Conservation (phyloP, 2,888 invertebrate genomes). For the Dicycla oo region DNA sequence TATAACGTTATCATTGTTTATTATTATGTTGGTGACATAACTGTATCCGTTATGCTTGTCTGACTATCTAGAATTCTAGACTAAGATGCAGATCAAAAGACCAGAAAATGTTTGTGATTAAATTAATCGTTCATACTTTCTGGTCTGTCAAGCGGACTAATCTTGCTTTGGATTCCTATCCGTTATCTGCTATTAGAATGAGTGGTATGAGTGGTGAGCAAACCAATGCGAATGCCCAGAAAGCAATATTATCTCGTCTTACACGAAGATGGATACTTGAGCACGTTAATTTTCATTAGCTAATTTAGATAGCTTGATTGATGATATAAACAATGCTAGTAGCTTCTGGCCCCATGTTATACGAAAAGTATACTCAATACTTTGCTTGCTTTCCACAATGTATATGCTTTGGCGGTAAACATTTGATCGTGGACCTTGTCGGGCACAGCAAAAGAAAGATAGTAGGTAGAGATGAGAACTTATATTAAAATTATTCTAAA, state of each 20-base stretch:
- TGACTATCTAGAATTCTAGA: neutral
- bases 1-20: slow-evolving; percentile 18
- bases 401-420: no score
- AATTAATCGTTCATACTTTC: neutral
- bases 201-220: neutral
- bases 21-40: neutral
- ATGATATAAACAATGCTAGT: slow-evolving; percentile 29
- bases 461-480: no score
- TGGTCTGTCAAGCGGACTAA: neutral
- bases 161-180: neutral
- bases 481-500: no score
- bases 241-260: neutral
- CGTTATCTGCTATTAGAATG: neutral
- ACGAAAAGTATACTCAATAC: neutral
- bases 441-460: no score
- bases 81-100: neutral
- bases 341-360: neutral
- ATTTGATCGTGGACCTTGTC: no score
- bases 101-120: neutral
- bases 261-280: slow-evolving; percentile 1
- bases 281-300: slow-evolving; percentile 28
- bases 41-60: neutral
- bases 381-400: no score
- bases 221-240: neutral
- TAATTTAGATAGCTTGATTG: slow-evolving; percentile 23